Base-by-base conservation (phyloP, 2,888 invertebrate genomes). In the Hypena proboscidalis region DNA sequence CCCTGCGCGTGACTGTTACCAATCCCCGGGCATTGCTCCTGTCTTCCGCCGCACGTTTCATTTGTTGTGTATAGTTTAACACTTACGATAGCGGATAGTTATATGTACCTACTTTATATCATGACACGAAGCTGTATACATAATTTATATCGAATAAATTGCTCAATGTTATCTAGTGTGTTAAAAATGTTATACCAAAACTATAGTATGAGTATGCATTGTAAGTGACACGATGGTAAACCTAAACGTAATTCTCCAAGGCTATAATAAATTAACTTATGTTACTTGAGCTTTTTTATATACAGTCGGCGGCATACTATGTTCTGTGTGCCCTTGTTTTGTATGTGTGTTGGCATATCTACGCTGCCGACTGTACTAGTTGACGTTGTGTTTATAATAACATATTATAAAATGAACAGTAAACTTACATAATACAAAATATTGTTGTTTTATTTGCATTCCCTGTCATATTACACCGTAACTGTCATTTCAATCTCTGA, bases 381-480 rank as follows among this genome's bases (percentile, higher is more conserved):
- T 81, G 80, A 83, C 80, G 73, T 83, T 90, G 87, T 87, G 85
- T 88, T 89, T 89, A 84, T 87, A 85, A 90, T 89, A 89, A 90
- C 90, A 90, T 88, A 88, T 88, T 90, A 90, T 90, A 86, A 80
- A 70, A 70, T 86, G 85, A 86, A 89, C 81, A 64, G 65, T 64
- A 64, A 85, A 91, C 89, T 82, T 87, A 85, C 85, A 86, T 90
- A 89, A 90, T 86, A 84, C 82, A 83, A 81, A 51, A 37, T 40
- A 43, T 49, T 51, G 49, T 72, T 55, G 76, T 84, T 84, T 83
- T 73, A 80, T 83, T 85, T 58, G 6, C 7, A 7, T 3, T 5
- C 6, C 8, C n/a, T 21, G 8, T 4, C 25, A 10, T 3, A 2
- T n/a, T n/a, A n/a, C n/a, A n/a, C n/a, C n/a, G n/a, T n/a, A n/a